Percentiles rank a stretch among this genome's conserved stretches.
These are phyloP conservation scores for Drosophila niveifrons DNA, from an alignment of 2,888 invertebrate genomes.

Conservation along the genomic window DNA sequence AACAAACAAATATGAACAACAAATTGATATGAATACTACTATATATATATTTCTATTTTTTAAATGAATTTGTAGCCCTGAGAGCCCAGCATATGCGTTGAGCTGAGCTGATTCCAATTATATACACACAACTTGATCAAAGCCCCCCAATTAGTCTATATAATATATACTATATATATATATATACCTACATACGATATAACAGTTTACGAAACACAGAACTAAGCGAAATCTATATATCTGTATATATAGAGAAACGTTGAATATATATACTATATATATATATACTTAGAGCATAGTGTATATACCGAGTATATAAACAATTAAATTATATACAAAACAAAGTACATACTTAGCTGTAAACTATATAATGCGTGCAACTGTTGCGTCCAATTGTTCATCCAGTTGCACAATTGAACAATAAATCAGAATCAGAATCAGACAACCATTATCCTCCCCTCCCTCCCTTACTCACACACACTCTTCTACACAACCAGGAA, in stretches of 20 bases:
- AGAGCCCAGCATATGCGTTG: constrained; percentile 9
- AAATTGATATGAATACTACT: constrained; percentile 21
- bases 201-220: constrained; percentile 17
- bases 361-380: constrained; percentile 22
- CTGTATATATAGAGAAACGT: constrained; percentile 27
- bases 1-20: constrained; percentile 22
- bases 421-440: background rate
- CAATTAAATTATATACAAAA: constrained; percentile 16
- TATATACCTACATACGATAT: constrained; percentile 13
- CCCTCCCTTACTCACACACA: constrained; percentile 3
- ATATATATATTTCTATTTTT: constrained; percentile 41
- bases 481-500: constrained; percentile 1
- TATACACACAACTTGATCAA: constrained; percentile 29
- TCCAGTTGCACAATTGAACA: constrained; percentile 21
- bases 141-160: constrained; percentile 15
- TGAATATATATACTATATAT: constrained; percentile 21
- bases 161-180: constrained; percentile 17
- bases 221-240: constrained; percentile 25
- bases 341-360: constrained; percentile 24
- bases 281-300: constrained; percentile 20
- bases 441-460: background rate
- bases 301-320: constrained; percentile 14
- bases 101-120: constrained; percentile 21
- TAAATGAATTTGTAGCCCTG: constrained; percentile 39
- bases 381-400: constrained; percentile 45